Percentiles rank a stretch among this genome's conserved stretches.
phyloP scores from a whole-genome alignment of 1,140 invertebrate genomes.

The Sarcophaga peregrina region DNA sequence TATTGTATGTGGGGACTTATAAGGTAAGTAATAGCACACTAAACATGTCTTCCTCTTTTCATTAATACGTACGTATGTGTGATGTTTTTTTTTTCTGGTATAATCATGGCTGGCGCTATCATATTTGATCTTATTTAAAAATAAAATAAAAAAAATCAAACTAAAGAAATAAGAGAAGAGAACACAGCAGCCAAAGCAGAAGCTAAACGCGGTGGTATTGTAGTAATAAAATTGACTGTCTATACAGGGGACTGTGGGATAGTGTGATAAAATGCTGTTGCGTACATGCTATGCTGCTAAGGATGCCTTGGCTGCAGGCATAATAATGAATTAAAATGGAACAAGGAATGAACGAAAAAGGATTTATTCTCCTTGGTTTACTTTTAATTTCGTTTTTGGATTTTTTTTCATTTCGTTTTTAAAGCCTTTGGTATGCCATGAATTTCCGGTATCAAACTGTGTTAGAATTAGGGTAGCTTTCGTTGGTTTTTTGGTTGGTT shows the following conservation, averaged over 20 bases:
- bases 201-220: slow-evolving; percentile 17
- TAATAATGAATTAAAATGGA: background rate
- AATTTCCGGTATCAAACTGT: slow-evolving; percentile 38
- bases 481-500: background rate
- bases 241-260: slow-evolving; percentile 21
- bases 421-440: background rate
- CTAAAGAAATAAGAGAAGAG: slow-evolving; percentile 11
- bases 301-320: background rate
- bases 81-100: background rate
- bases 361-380: slow-evolving; percentile 4
- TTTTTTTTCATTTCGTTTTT: background rate
- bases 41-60: slow-evolving; percentile 46
- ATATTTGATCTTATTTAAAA: slow-evolving; percentile 63
- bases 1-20: slow-evolving; percentile 1
- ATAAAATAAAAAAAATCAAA: background rate
- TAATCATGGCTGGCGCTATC: slow-evolving; percentile 57
- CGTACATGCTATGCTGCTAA: background rate
- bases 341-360: background rate
- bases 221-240: slow-evolving; percentile 35
- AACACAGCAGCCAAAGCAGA: slow-evolving; percentile 39
- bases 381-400: slow-evolving; percentile 24
- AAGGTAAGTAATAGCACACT: slow-evolving; percentile 40
- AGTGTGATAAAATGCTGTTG: slow-evolving; percentile 27
- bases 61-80: slow-evolving; percentile 48
- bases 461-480: slow-evolving; percentile 27